Conservation (phyloP, 2,888 invertebrate genomes). For the Andrena marginata region DNA sequence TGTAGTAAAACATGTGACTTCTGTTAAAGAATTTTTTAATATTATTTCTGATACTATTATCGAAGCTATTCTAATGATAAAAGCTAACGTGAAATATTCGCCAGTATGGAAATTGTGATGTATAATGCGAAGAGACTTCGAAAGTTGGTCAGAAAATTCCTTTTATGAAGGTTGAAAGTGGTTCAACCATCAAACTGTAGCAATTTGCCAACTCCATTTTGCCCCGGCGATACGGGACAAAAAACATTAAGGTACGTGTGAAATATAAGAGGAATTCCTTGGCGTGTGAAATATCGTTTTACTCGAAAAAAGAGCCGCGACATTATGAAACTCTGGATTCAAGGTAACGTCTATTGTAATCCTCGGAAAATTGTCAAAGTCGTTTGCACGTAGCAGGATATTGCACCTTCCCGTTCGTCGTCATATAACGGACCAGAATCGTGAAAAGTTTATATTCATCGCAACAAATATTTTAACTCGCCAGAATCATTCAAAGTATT, state of each 20-base stretch:
- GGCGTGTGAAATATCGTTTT: constrained; percentile 25
- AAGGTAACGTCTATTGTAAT: background rate
- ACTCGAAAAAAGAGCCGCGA: background rate
- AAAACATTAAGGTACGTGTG: constrained; percentile 7
- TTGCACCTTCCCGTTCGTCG: background rate
- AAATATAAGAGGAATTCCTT: constrained; percentile 21
- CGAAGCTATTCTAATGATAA: background rate
- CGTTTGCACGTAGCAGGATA: background rate
- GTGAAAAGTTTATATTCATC: background rate
- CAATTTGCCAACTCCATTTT: constrained; percentile 38
- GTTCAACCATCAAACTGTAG: constrained; percentile 20
- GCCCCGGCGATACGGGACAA: constrained; percentile 13
- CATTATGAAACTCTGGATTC: background rate
- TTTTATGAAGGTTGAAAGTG: constrained; percentile 29
- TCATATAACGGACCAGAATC: background rate
- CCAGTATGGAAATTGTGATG: background rate
- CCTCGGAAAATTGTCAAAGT: background rate
- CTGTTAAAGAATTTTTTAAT: too few relatives aligned
- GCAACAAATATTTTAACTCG: background rate
- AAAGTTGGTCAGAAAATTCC: constrained; percentile 15
- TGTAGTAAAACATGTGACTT: too few relatives aligned
- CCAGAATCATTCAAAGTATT: too few relatives aligned
- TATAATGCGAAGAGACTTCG: background rate
- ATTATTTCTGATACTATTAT: too few relatives aligned
- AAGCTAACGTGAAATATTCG: background rate